Base-by-base conservation (phyloP, 2,797 vertebrate species). In the Lepus oiostolus region DNA sequence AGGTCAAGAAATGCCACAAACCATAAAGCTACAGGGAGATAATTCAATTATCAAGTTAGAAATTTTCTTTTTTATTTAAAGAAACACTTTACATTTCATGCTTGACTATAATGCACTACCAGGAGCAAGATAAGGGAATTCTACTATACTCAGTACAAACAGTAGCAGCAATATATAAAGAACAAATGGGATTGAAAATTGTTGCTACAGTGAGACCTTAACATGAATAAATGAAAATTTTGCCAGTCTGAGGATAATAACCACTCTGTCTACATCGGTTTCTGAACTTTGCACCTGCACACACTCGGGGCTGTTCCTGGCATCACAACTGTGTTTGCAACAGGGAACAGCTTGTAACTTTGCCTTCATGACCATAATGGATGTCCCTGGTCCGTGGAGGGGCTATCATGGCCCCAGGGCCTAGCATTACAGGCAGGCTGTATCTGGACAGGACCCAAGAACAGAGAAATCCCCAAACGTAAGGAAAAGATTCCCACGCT, bases 71-170 rank as follows among this genome's bases (percentile, higher is more conserved):
- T 98, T 99, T 99, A 98, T 99, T 99, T 99, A 99, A 99, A 99
- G 99, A 99, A 99, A 99, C 99, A 99, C 98, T 99, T 99, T 99
- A 99, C 98, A 99, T 98, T 99, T 99, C 99, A 99, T 99, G 99
- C 99, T 99, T 98, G 98, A 99, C 99, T 99, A 98, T 99, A 98
- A 98, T 98, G 98, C 99, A 99, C 98, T 99, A 99, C 98, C 99
- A 98, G 99, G 99, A 98, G 98, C 98, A 98, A 98, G 98, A 98
- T 98, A 98, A 98, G 98, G 98, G 98, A 98, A 97, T 97, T 99
- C 98, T 99, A 99, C 98, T 98, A 98, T 98, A 97, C 98, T 99
- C 98, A 98, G 99, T 99, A 99, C 98, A 98, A 99, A 99, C 98
- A 98, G 99, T 99, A 99, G 99, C 99, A 99, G 99, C 99, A 99